phyloP scores from a whole-genome alignment of 2,113 vertebrate genomes.

The Marcusenius ussheri region DNA sequence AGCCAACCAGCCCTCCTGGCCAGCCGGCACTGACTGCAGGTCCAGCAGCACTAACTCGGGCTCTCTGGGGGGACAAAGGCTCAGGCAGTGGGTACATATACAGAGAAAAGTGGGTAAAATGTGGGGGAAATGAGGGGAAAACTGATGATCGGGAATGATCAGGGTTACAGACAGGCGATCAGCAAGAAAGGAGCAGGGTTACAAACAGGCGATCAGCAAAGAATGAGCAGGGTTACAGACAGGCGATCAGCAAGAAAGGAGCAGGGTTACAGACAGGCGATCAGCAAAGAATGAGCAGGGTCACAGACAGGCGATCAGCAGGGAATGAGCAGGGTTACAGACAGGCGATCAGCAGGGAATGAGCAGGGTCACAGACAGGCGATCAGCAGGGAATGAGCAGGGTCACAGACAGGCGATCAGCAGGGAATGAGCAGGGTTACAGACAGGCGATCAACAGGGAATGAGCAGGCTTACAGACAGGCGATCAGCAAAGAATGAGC shows the following conservation, averaged over 20 bases:
- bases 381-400: background rate
- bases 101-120: background rate
- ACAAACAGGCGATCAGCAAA: too few relatives aligned
- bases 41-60: slow-evolving; percentile 86
- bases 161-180: background rate
- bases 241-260: too few relatives aligned
- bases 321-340: too few relatives aligned
- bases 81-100: background rate
- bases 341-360: background rate
- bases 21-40: slow-evolving; percentile 74
- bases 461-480: background rate
- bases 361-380: background rate
- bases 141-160: background rate
- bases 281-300: too few relatives aligned
- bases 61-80: slow-evolving; percentile 58
- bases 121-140: background rate
- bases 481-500: background rate
- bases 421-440: background rate
- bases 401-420: background rate
- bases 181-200: background rate
- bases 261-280: too few relatives aligned
- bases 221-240: too few relatives aligned
- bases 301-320: too few relatives aligned
- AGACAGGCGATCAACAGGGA: background rate
- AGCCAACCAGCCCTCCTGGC: slow-evolving; percentile 86